Evolutionary conservation across 1,140 invertebrate genomes (phyloP), one percentile per base, ranked within the genome.

Genomic region (Thaumetopoea pityocampa): DNA sequence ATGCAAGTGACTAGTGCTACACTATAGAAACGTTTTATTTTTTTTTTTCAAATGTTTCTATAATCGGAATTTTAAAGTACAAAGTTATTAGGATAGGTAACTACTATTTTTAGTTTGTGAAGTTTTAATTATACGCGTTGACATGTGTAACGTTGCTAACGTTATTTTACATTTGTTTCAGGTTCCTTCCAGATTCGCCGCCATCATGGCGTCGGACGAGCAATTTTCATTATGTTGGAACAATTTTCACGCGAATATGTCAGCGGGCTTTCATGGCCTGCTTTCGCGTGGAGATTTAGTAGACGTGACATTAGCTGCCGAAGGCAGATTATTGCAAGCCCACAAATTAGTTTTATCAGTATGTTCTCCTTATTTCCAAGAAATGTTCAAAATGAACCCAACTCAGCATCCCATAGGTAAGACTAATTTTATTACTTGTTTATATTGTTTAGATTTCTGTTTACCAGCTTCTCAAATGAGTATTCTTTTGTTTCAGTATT

Each of bases 301-400:
- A 48, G 93, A 94, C 70, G 93, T 94, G 51, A 94, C 93, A 5
- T 77, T 94, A 54, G 92, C 93, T 45, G 93, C 92, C 58, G 92
- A 93, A 74, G 93, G 93, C 50, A 88, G 90, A 53, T 89, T 91
- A 66, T 78, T 95, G 30, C 91, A 93, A 78, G 93, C 93, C 51
- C 93, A 95, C 80, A 93, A 93, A 79, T 80, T 94, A 70, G 91
- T 95, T 63, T 83, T 96, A 48, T 94, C 93, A 48, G 92, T 95
- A 49, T 95, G 94, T 85, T 94, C 92, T 76, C 91, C 93, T 22
- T 95, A 93, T 83, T 95, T 96, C 72, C 90, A 92, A 85, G 90
- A 93, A 78, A 88, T 95, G 70, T 94, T 95, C 74, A 87, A 88
- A 77, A 87, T 88, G 87, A 88, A 88, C 65, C 84, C 87, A 48